phyloP scores from a whole-genome alignment of 2,888 invertebrate genomes.

The Parnassius orleans region DNA sequence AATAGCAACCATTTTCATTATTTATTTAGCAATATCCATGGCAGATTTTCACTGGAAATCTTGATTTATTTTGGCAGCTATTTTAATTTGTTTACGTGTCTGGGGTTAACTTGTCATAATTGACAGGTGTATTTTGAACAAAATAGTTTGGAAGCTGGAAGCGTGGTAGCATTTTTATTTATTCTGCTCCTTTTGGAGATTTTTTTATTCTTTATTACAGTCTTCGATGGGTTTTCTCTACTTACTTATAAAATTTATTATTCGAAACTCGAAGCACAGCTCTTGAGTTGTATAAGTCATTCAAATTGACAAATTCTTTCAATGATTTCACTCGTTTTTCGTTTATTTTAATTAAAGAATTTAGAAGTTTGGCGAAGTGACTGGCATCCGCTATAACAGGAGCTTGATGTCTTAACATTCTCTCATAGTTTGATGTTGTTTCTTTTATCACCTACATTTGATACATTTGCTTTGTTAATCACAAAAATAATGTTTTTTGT shows the following conservation, averaged over 20 bases:
- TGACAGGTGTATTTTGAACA: no score
- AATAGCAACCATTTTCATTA: no score
- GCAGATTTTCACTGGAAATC: no score
- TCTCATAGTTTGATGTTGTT: neutral
- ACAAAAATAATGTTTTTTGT: neutral
- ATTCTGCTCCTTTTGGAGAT: no score
- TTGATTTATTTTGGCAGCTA: no score
- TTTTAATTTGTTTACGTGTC: no score
- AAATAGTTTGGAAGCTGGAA: no score
- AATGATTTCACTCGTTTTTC: conserved; percentile 15
- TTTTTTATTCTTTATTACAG: no score
- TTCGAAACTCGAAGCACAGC: neutral
- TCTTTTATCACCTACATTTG: neutral
- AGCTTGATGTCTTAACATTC: neutral
- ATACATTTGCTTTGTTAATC: neutral
- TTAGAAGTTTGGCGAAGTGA: conserved; percentile 12
- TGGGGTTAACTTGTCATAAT: no score
- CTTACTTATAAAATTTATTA: neutral
- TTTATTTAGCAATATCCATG: no score
- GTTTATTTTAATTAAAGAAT: conserved; percentile 18
- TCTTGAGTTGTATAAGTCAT: conserved; percentile 12
- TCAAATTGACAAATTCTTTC: conserved; percentile 13
- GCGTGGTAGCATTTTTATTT: no score
- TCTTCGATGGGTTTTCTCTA: neutral
- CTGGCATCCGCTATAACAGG: neutral